These are phyloP conservation scores for Mohoua ochrocephala DNA, from an alignment of 2,113 vertebrate genomes.

Conservation along the genomic window DNA sequence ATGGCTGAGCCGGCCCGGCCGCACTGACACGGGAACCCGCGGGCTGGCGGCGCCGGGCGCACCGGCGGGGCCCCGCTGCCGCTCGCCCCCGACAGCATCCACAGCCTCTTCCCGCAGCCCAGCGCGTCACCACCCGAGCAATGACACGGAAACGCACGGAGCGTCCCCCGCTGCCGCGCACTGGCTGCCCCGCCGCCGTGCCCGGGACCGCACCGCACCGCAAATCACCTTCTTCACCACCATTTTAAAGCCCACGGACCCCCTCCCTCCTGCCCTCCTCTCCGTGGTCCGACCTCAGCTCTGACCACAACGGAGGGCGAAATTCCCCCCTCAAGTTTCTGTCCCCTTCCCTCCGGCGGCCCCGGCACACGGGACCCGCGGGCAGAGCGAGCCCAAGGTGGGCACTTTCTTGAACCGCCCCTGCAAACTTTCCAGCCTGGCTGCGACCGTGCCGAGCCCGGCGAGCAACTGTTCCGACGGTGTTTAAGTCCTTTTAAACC, in stretches of 20 bases:
- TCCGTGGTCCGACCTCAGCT: background rate
- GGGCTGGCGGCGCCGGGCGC: background rate
- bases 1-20: background rate
- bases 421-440: constrained; percentile 13
- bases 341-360: background rate
- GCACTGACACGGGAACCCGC: background rate
- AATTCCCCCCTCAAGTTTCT: background rate
- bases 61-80: background rate
- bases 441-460: background rate
- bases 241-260: background rate
- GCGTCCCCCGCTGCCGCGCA: background rate
- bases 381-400: background rate
- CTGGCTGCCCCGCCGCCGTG: background rate
- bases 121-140: background rate
- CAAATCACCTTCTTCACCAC: background rate
- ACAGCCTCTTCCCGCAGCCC: background rate
- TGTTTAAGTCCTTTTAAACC: background rate
- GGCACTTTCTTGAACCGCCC: background rate
- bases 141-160: background rate
- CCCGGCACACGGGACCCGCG: background rate
- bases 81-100: background rate
- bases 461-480: background rate
- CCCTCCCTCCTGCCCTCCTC: background rate
- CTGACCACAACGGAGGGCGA: background rate
- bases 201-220: background rate